phyloP scores from a whole-genome alignment of 64 coral and sea anemone genomes.

The Cladopsammia gracilis region DNA sequence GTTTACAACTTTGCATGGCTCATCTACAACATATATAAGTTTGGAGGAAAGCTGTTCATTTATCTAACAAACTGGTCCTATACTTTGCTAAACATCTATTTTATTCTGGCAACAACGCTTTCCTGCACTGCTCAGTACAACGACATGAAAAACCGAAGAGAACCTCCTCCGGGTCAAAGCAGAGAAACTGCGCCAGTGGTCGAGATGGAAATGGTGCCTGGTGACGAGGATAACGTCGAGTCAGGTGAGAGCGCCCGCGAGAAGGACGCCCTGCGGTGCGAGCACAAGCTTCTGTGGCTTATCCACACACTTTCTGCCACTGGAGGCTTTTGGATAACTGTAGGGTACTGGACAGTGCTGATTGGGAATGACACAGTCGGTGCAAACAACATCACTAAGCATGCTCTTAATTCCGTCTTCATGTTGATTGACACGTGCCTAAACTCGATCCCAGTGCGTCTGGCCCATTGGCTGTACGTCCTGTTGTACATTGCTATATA shows the following conservation, averaged over 20 bases:
- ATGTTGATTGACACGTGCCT: constrained; percentile 74
- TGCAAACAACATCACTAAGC: constrained; percentile 67
- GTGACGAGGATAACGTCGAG: neutral
- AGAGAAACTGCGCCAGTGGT: neutral
- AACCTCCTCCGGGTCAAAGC: neutral
- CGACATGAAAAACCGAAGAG: neutral
- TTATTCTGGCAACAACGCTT: constrained; percentile 55
- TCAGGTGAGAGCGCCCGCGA: neutral
- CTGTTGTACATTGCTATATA: constrained; percentile 74
- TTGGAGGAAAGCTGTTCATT: constrained; percentile 53
- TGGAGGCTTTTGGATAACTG: constrained; percentile 57
- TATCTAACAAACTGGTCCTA: constrained; percentile 75
- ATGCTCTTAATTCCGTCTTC: constrained; percentile 84
- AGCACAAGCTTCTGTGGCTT: constrained; percentile 71
- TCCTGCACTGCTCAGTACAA: constrained; percentile 42
- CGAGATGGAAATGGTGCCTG: constrained; percentile 34
- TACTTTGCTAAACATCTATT: constrained; percentile 52
- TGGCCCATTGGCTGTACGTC: constrained; percentile 86
- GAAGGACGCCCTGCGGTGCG: neutral
- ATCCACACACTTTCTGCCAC: constrained; percentile 75
- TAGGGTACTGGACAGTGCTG: constrained; percentile 85
- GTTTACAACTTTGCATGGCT: constrained; percentile 64
- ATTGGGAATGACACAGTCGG: constrained; percentile 46
- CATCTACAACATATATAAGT: constrained; percentile 16
- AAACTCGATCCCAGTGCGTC: constrained; percentile 58